Conservation (phyloP, 2,113 vertebrate species). For the Numenius arquata region DNA sequence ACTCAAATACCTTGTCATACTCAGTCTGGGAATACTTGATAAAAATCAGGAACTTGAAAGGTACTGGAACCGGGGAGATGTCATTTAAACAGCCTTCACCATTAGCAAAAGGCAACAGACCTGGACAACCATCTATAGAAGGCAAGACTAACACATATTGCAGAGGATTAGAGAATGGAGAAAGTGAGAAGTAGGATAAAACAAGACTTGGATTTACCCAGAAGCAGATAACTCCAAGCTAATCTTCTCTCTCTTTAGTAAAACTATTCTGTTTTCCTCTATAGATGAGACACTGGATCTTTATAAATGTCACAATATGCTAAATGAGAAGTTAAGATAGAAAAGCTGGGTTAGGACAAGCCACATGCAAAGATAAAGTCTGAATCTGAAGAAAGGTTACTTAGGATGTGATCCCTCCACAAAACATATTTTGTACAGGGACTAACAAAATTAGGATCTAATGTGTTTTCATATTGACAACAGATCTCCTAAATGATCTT, state of each 20-base stretch:
- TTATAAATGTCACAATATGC: background rate
- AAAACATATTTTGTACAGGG: background rate
- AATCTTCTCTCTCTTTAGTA: background rate
- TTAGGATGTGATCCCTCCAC: background rate
- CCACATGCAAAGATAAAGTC: background rate
- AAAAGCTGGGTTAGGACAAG: background rate
- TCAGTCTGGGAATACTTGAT: background rate
- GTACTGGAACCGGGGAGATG: background rate
- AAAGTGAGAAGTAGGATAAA: constrained; percentile 19
- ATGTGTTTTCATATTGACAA: too few relatives aligned
- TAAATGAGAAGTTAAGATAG: background rate
- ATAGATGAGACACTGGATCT: background rate
- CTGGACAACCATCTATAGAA: background rate
- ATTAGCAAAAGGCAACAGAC: background rate
- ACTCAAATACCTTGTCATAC: background rate
- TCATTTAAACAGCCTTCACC: background rate
- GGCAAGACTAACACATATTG: background rate
- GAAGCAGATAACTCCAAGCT: background rate
- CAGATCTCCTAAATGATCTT: too few relatives aligned
- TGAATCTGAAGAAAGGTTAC: background rate
- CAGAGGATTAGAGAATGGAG: background rate
- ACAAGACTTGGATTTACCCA: background rate
- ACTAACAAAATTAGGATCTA: background rate
- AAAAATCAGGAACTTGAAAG: background rate
- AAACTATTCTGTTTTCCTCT: background rate